phyloP scores from a whole-genome alignment of 2,113 vertebrate species.

The Panthera leo region DNA sequence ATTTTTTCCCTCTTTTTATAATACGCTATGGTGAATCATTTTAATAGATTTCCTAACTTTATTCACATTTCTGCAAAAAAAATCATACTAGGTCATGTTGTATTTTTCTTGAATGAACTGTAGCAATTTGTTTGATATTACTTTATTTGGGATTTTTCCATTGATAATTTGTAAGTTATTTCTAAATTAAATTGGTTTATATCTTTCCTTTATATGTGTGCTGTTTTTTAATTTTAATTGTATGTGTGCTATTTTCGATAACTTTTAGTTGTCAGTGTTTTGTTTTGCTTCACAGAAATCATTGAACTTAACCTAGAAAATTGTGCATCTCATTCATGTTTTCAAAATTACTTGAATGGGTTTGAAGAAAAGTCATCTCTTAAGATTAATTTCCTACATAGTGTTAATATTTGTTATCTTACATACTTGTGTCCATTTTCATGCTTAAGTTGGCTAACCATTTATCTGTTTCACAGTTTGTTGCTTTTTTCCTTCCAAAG shows the following conservation, averaged over 20 bases:
- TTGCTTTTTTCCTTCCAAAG: not conserved
- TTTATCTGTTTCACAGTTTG: not conserved
- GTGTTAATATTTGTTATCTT: not conserved
- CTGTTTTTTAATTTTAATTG: not conserved
- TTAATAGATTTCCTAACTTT: not conserved
- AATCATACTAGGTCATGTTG: not conserved
- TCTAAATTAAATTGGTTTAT: not conserved
- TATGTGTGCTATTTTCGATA: not conserved
- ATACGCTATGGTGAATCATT: not conserved
- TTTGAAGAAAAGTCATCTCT: not conserved
- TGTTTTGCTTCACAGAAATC: slow-evolving; percentile 40
- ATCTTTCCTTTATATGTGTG: not conserved
- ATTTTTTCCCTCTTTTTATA: not conserved
- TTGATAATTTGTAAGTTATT: not conserved
- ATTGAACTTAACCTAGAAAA: slow-evolving; percentile 18
- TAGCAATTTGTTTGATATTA: slow-evolving; percentile 17
- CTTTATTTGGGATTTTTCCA: not conserved
- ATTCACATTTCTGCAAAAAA: not conserved
- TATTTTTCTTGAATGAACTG: not conserved
- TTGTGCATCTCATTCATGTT: not conserved
- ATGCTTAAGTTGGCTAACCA: slow-evolving; percentile 3
- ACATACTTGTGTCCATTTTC: not conserved
- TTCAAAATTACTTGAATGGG: slow-evolving; percentile 28
- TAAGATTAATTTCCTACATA: slow-evolving; percentile 21
- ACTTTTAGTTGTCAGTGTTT: slow-evolving; percentile 20